These are phyloP conservation scores for Xenus cinereus DNA, from an alignment of 2,113 vertebrate species.

Conservation along the genomic window DNA sequence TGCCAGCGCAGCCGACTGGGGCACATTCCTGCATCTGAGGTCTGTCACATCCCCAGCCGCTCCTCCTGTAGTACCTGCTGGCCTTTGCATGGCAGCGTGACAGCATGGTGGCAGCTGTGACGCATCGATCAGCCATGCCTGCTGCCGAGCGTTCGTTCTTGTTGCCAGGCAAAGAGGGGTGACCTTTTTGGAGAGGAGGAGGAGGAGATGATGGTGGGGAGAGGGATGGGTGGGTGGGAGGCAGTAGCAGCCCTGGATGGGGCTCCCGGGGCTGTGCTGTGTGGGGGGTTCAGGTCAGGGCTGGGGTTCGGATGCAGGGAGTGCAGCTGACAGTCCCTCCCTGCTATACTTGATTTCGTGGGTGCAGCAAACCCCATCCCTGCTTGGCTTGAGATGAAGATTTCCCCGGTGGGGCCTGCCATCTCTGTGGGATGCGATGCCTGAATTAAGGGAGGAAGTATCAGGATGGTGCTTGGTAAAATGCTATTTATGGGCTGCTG, in stretches of 20 bases:
- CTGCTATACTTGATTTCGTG: neutral
- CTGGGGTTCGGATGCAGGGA: neutral
- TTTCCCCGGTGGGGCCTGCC: neutral
- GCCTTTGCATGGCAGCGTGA: neutral
- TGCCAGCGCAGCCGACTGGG: neutral
- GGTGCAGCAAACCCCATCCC: neutral
- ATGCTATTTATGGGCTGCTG: neutral
- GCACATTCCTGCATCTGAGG: neutral
- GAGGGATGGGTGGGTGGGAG: neutral
- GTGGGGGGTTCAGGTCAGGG: neutral
- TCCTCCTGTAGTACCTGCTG: neutral
- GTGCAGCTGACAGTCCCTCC: accelerated
- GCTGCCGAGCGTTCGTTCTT: neutral
- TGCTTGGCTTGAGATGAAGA: neutral
- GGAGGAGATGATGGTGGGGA: neutral
- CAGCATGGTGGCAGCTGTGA: neutral
- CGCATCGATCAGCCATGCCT: neutral
- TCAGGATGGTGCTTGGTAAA: neutral
- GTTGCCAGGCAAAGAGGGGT: neutral
- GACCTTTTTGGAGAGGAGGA: neutral
- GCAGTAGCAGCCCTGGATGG: neutral
- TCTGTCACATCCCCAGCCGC: neutral
- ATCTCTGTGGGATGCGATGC: neutral
- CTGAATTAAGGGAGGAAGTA: neutral
- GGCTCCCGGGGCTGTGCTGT: neutral